These are phyloP conservation scores for Zoanthus solanderi DNA, from an alignment of 92 coral and sea anemone genomes.

Conservation along the genomic window DNA sequence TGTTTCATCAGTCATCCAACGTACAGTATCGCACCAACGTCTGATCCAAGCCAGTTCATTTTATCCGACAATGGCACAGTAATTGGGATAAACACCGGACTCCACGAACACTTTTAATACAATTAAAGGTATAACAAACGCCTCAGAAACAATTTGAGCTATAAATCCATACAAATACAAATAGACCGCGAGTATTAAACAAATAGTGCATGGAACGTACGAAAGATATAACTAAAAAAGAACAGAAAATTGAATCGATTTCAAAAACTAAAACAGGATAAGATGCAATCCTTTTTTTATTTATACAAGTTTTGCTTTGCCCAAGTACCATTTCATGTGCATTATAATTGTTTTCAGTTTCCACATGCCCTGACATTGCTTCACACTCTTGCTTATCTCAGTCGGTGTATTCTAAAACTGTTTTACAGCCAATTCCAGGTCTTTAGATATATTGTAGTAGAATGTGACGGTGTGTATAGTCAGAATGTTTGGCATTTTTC, in stretches of 20 bases:
- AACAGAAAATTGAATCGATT: neutral
- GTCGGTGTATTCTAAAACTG: too few relatives aligned
- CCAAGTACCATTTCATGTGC: neutral
- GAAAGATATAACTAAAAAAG: neutral
- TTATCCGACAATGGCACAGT: neutral
- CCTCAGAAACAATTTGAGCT: neutral
- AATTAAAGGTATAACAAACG: neutral
- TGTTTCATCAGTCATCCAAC: slow-evolving; percentile 24
- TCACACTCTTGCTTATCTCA: too few relatives aligned
- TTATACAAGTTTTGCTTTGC: too few relatives aligned
- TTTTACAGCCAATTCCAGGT: too few relatives aligned
- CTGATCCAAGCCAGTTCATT: neutral
- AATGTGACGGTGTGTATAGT: too few relatives aligned
- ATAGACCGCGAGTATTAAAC: neutral
- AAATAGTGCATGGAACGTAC: neutral
- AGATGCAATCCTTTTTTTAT: too few relatives aligned
- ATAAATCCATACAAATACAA: neutral
- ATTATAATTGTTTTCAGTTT: neutral
- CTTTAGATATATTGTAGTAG: too few relatives aligned
- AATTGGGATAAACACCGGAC: neutral
- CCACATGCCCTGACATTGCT: too few relatives aligned
- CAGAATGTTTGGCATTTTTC: too few relatives aligned
- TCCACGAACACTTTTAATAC: neutral
- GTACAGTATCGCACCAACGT: slow-evolving; percentile 30
- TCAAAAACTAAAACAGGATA: neutral